These are phyloP conservation scores for Hydrotaea diabolus DNA, from an alignment of 2,888 invertebrate species.

Conservation along the genomic window DNA sequence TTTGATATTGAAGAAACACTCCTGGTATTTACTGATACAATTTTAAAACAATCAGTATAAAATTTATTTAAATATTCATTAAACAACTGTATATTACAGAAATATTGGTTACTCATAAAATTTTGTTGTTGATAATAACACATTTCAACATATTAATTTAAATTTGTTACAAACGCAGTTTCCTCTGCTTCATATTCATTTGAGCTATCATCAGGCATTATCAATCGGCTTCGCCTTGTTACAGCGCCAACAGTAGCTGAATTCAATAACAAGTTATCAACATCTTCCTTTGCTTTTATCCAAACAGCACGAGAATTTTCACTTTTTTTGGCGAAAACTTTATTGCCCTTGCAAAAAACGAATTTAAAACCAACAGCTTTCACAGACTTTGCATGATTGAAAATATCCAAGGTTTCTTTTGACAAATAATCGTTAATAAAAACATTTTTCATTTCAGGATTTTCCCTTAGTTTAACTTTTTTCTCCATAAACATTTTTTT, in stretches of 20 bases:
- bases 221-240: neutral
- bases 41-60: neutral
- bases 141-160: neutral
- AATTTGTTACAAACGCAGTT: neutral
- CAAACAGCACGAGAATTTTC: neutral
- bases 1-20: slow-evolving; percentile 13
- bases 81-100: neutral
- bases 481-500: slow-evolving; percentile 1
- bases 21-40: neutral
- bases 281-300: neutral
- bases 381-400: slow-evolving; percentile 6
- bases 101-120: neutral
- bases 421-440: slow-evolving; percentile 2
- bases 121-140: too few relatives aligned
- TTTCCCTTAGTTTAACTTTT: neutral
- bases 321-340: neutral
- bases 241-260: neutral
- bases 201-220: neutral
- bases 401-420: neutral
- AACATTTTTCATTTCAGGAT: neutral
- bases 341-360: neutral
- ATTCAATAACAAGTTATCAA: neutral
- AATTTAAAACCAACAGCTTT: slow-evolving; percentile 4
- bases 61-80: neutral
- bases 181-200: slow-evolving; percentile 2